These are phyloP conservation scores for Aleadryas rufinucha DNA, from an alignment of 2,113 vertebrate genomes.

Conservation along the genomic window DNA sequence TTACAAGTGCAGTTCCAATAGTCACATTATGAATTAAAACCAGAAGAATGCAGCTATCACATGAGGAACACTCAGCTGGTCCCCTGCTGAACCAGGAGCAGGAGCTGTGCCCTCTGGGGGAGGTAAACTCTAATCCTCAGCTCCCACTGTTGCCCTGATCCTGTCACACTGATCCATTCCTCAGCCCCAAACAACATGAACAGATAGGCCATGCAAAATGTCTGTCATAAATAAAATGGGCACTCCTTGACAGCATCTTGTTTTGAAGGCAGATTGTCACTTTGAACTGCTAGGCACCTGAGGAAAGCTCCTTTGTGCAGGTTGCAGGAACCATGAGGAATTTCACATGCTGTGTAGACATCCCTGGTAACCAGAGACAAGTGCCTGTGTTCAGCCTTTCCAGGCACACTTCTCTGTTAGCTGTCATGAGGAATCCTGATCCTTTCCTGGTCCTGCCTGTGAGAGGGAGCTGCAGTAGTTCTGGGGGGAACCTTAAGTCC, in stretches of 20 bases:
- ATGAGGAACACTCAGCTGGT: not conserved
- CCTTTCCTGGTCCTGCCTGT: not conserved
- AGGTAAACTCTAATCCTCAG: not conserved
- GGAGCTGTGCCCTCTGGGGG: not conserved
- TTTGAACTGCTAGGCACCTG: not conserved
- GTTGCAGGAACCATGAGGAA: not conserved
- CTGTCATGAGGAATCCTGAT: not conserved
- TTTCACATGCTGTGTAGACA: not conserved
- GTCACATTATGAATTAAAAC: not conserved
- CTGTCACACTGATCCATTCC: not conserved
- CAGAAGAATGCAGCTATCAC: not conserved
- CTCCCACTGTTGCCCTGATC: not conserved
- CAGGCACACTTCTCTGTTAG: not conserved
- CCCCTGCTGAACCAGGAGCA: not conserved
- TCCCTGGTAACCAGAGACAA: not conserved
- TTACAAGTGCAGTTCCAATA: not conserved
- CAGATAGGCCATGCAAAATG: not conserved
- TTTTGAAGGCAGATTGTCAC: not conserved
- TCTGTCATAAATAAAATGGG: not conserved
- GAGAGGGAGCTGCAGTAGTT: not conserved
- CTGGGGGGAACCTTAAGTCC: not conserved
- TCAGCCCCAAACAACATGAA: not conserved
- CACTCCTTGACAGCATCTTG: not conserved
- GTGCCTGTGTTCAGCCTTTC: not conserved
- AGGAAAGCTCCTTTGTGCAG: not conserved